Conservation (phyloP, 53 echinoderm and acorn worm genomes). For the Pentamera pediparva region DNA sequence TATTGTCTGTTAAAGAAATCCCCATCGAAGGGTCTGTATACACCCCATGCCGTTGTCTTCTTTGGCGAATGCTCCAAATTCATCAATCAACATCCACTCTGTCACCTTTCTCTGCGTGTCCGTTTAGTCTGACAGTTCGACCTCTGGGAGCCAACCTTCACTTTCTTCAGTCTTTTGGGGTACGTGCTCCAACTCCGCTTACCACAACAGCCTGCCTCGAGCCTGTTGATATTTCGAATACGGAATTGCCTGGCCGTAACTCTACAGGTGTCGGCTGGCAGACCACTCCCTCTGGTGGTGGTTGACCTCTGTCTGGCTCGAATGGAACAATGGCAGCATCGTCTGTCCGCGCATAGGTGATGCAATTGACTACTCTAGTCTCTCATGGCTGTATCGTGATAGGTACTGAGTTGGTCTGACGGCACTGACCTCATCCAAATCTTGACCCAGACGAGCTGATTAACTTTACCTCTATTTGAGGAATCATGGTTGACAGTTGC, state of each 20-base stretch:
- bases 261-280: neutral
- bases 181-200: neutral
- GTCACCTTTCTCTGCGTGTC: conserved; percentile 1
- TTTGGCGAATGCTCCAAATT: conserved; percentile 34
- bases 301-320: conserved; percentile 5
- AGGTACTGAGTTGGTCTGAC: neutral
- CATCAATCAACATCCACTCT: conserved; percentile 33
- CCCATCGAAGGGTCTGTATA: conserved; percentile 25
- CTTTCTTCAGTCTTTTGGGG: neutral
- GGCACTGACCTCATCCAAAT: neutral
- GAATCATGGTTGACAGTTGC: neutral
- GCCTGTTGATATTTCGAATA: neutral
- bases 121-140: conserved; percentile 1
- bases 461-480: neutral
- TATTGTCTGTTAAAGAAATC: conserved; percentile 30
- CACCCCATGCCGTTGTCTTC: conserved; percentile 39
- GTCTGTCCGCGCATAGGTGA: neutral
- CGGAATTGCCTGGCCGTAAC: conserved; percentile 2
- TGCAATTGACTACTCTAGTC: neutral
- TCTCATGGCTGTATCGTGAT: neutral
- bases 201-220: neutral
- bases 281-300: conserved; percentile 9
- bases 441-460: neutral
- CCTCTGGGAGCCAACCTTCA: conserved; percentile 10
- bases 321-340: conserved; percentile 5